Base-by-base conservation (phyloP, 1,140 invertebrate species). In the Microvelia longipes region DNA sequence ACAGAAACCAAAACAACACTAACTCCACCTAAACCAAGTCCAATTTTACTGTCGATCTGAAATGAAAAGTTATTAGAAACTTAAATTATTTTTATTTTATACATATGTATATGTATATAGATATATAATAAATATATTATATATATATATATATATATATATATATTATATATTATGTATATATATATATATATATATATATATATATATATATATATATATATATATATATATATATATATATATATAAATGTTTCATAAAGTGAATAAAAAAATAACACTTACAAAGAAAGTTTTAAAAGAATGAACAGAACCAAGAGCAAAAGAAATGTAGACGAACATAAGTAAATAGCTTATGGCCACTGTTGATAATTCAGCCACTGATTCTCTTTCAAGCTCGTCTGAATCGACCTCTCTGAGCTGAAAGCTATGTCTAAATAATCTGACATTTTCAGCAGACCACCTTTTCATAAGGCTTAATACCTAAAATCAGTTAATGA, bases 271-370 rank as follows among this genome's bases (percentile, higher is more conserved):
- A 29, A 24, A 61, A 26, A 27, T 62, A 28, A 62, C 29, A 74
- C 79, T 81, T 76, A 86, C 84, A 71, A 94, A 80, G 26, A 92
- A 78, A 64, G 88, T 82, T 28, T 84, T 83, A 68, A 83, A 89
- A 0, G 85, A 87, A 73, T 87, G 87, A 71, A 92, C 87, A 72
- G 94, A 88, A 0, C 96, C 96, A 25, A 99, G 83, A 1, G 94
- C 89, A 63, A 98, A 85, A 0, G 95, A 90, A 71, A 99, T 96
- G 75, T 99, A 99, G n/a, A 87, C 86, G 79, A 99, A 98, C 96
- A 99, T 98, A 68, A 98, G 93, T 66, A 97, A 78, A 77, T 99
- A 98, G 5, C 94, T 98, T 15, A 98, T 88, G 1, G 94, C 79
- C 75, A 99, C 94, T 0, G 96, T 99, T 1, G 86, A 77, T 1